Evolutionary conservation across 1,140 invertebrate genomes (phyloP), one percentile per base, ranked within the genome.

Genomic region (Lanistes nyassanus): DNA sequence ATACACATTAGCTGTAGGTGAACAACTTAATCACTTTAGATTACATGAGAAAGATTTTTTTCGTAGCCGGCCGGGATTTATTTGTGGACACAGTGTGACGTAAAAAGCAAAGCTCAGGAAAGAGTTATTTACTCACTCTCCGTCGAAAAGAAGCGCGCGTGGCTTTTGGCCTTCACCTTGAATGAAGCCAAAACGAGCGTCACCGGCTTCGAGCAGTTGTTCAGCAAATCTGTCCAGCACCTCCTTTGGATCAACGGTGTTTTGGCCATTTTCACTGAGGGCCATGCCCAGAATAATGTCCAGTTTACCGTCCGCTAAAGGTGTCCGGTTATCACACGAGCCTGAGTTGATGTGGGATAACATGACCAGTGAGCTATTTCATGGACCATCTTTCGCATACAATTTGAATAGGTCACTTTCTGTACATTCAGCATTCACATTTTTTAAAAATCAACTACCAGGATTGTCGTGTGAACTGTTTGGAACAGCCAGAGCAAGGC

Each of bases 141-240:
- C 70, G 39, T 60, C 70, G 60, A 72, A 72, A 13, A 72, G 55
- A 39, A 60, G 70, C 2, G 70, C 70, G 31, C 42, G 70, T 36
- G 36, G 55, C 19, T 58, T 37, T 11, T 42, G 29, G 31, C 37
- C 31, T 31, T 72, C 29, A n/a, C 70, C 36, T 34, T 62, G 70
- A 21, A 72, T 55, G 23, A 72, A 6, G 5, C 70, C 70, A 34
- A 60, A 62, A 36, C 36, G 70, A 29, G 70, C 2, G 55, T 37
- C 70, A 23, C 13, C 9, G 29, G 9, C n/a, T 29, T 56, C 55
- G 42, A 47, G 9, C 56, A 72, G 13, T 16, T 72, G 70, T 23
- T 19, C 36, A 23, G 70, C 70, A 34, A 72, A 55, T 53, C 42
- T 62, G 0, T 36, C 21, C 5, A 72, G 42, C 34, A 72, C 70